These are phyloP conservation scores for Furnarius figulus DNA, from an alignment of 2,113 vertebrate species.

Conservation along the genomic window DNA sequence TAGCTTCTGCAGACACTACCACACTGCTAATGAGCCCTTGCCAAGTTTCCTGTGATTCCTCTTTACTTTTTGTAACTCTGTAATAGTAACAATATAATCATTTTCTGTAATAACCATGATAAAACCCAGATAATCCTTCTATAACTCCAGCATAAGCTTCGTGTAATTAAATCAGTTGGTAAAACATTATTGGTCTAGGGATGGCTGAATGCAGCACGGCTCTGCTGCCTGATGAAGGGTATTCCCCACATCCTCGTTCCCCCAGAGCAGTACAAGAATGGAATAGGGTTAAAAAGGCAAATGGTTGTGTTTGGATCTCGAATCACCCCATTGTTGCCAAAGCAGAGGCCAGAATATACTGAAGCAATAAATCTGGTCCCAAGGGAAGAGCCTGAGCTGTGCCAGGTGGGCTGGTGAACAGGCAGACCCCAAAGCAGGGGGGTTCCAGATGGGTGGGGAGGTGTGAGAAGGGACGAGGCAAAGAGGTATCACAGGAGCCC, in stretches of 20 bases:
- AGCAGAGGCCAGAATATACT: neutral
- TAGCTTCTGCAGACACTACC: slow-evolving; percentile 51
- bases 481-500: neutral
- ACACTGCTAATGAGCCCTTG: slow-evolving; percentile 57
- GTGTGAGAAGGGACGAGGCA: neutral
- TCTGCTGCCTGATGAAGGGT: neutral
- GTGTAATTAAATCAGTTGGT: slow-evolving; percentile 41
- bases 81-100: slow-evolving; percentile 34
- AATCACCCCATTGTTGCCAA: neutral
- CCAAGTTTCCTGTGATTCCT: slow-evolving; percentile 43
- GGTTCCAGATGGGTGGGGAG: neutral
- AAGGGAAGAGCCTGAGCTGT: neutral
- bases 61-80: slow-evolving; percentile 51
- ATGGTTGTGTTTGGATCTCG: neutral
- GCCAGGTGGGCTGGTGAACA: neutral
- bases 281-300: neutral
- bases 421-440: neutral
- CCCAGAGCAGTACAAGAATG: neutral
- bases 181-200: neutral
- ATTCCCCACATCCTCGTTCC: neutral
- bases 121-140: slow-evolving; percentile 57
- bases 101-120: slow-evolving; percentile 49
- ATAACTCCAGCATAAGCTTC: slow-evolving; percentile 34
- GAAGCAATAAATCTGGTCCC: neutral
- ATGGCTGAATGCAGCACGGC: neutral